phyloP scores from a whole-genome alignment of 2,888 invertebrate species.

The Diarsia rubi region DNA sequence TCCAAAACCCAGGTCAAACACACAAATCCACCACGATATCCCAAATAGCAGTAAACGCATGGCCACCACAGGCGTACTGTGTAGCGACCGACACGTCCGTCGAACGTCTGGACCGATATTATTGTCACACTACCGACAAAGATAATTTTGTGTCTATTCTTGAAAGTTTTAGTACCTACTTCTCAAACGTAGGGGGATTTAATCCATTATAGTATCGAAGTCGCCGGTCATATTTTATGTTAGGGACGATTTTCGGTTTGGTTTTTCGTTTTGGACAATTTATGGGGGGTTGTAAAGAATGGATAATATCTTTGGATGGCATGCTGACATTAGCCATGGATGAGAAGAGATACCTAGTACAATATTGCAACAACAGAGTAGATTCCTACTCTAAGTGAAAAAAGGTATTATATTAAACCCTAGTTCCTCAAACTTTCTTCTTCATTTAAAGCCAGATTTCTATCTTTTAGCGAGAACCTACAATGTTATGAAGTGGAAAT shows the following conservation, averaged over 20 bases:
- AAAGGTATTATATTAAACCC: too few species aligned
- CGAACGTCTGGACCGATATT: slow-evolving; percentile 61
- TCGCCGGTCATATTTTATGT: slow-evolving; percentile 34
- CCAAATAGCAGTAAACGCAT: slow-evolving; percentile 10
- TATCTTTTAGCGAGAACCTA: background rate
- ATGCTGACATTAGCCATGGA: background rate
- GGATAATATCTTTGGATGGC: background rate
- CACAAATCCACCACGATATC: background rate
- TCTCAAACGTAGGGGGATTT: slow-evolving; percentile 23
- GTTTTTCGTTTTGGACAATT: background rate
- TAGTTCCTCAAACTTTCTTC: too few species aligned
- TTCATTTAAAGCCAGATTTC: too few species aligned
- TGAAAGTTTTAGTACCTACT: slow-evolving; percentile 55
- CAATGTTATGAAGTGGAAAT: background rate
- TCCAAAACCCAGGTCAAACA: accelerated
- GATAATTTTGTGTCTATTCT: slow-evolving; percentile 51
- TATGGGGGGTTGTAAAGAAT: slow-evolving; percentile 7
- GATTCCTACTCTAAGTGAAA: background rate
- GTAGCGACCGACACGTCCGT: slow-evolving; percentile 54
- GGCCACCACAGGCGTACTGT: slow-evolving; percentile 15
- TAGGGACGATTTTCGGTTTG: background rate
- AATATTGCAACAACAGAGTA: background rate
- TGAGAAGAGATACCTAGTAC: background rate
- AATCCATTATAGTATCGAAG: slow-evolving; percentile 40
- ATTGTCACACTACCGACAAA: slow-evolving; percentile 56